These are phyloP conservation scores for Musca domestica DNA, from an alignment of 1,140 invertebrate genomes.

Conservation along the genomic window DNA sequence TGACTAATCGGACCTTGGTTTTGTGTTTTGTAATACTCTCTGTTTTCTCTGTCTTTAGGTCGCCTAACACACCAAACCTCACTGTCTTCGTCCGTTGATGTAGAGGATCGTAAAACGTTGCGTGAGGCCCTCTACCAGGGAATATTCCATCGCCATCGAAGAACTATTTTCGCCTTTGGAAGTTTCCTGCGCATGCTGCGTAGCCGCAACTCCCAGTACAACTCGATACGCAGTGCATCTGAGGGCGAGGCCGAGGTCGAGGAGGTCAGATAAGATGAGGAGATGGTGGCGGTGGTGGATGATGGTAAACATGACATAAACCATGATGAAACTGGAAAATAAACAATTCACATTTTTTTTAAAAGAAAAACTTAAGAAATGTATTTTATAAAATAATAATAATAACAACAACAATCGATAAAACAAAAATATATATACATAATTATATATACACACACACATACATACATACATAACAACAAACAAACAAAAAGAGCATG, in stretches of 20 bases:
- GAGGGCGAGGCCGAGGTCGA: slow-evolving; percentile 51
- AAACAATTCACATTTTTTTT: background rate
- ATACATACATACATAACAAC: background rate
- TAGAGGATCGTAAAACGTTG: slow-evolving; percentile 56
- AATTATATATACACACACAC: background rate
- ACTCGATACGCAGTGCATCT: slow-evolving; percentile 64
- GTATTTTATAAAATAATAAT: background rate
- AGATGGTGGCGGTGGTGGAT: background rate
- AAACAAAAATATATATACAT: background rate
- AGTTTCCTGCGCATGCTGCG: slow-evolving; percentile 77
- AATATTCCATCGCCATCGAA: slow-evolving; percentile 74
- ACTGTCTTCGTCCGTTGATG: slow-evolving; percentile 51
- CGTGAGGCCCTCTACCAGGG: slow-evolving; percentile 76
- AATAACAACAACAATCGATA: background rate
- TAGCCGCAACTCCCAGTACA: slow-evolving; percentile 76
- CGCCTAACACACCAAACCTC: slow-evolving; percentile 53
- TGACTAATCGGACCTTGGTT: too few species aligned
- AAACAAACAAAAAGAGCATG: background rate
- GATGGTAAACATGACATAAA: slow-evolving; percentile 4
- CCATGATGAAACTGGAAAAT: background rate
- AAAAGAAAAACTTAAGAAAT: background rate
- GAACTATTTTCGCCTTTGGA: slow-evolving; percentile 75
- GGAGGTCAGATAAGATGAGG: slow-evolving; percentile 52
- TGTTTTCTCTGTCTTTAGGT: slow-evolving; percentile 33
- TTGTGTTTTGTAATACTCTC: background rate